Conservation (phyloP, 64 coral and sea anemone species). For the Dendrophyllia cribrosa region DNA sequence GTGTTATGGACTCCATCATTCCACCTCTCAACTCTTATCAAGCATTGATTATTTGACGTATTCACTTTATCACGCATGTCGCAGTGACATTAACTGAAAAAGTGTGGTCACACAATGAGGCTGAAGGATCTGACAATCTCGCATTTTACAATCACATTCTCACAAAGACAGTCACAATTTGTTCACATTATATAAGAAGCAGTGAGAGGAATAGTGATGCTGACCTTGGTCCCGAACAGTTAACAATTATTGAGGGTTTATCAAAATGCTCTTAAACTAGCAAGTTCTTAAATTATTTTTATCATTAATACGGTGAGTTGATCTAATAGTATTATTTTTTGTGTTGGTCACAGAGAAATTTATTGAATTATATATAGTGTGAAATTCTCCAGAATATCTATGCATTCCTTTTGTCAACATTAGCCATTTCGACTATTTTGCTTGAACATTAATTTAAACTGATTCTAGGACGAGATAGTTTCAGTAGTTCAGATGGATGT, state of each 20-base stretch:
- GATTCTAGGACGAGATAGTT: not conserved
- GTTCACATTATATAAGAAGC: too few relatives aligned
- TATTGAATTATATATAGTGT: conserved; percentile 42
- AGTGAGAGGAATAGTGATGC: not conserved
- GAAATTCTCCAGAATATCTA: not conserved
- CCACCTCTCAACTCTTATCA: not conserved
- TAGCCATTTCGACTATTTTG: too few relatives aligned
- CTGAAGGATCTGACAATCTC: too few relatives aligned
- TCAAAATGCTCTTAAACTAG: not conserved
- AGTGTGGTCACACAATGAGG: too few relatives aligned
- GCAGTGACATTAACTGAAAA: too few relatives aligned
- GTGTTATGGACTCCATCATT: not conserved
- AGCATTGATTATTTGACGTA: not conserved
- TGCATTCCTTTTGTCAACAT: not conserved
- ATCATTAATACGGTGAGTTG: conserved; percentile 14
- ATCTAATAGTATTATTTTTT: not conserved
- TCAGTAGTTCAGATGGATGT: not conserved
- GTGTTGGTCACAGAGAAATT: not conserved
- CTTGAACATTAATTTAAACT: not conserved
- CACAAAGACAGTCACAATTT: too few relatives aligned
- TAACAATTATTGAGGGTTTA: not conserved
- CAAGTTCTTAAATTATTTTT: conserved; percentile 27
- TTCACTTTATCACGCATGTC: not conserved
- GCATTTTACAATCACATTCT: too few relatives aligned
- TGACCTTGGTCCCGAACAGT: not conserved